Conservation (phyloP, 2,113 vertebrate species). For the Cygnus atratus region DNA sequence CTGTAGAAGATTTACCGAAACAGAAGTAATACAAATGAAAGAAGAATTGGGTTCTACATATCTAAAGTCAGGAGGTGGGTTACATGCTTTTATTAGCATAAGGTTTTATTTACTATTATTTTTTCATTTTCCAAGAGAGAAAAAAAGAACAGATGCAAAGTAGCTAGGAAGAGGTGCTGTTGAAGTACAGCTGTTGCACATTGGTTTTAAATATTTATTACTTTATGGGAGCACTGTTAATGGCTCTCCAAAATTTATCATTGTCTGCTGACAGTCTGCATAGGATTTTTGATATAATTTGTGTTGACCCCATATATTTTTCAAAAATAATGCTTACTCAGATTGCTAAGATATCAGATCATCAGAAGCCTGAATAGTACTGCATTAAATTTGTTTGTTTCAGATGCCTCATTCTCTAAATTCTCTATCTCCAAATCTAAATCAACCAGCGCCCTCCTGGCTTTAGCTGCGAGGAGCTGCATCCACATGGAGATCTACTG, state of each 20-base stretch:
- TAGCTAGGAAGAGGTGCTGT: background rate
- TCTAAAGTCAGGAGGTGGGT: background rate
- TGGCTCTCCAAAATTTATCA: background rate
- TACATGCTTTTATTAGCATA: background rate
- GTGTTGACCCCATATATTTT: background rate
- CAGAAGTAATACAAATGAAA: background rate
- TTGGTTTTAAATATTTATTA: background rate
- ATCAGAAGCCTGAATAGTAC: background rate
- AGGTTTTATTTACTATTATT: background rate
- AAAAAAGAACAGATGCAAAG: background rate
- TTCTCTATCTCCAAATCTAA: background rate
- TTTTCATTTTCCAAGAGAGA: background rate
- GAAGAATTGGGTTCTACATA: background rate
- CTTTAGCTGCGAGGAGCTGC: background rate
- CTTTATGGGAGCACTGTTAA: background rate
- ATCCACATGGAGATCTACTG: background rate
- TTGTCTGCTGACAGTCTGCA: background rate
- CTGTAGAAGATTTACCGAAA: background rate
- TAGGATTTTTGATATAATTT: background rate
- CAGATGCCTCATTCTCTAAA: background rate
- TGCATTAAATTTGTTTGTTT: background rate
- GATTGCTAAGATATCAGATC: background rate
- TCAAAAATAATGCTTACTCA: background rate
- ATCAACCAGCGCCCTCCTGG: fast-evolving
- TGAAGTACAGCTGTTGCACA: background rate